Conservation (phyloP, 2,113 vertebrate genomes). For the Thunnus thynnus region DNA sequence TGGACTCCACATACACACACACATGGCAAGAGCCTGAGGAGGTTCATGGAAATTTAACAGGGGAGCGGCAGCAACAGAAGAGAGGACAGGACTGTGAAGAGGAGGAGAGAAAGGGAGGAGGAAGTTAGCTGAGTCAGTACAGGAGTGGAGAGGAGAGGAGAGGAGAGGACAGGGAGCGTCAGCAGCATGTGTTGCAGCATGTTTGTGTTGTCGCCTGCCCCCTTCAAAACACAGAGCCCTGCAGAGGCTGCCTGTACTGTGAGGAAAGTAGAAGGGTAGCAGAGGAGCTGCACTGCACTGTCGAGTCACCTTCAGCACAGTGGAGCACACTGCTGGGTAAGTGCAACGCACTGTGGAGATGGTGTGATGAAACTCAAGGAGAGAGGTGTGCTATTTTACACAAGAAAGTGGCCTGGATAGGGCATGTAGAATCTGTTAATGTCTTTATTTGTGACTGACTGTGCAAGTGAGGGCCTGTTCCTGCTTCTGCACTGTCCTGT, state of each 20-base stretch:
- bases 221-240: slow-evolving; percentile 66
- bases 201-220: slow-evolving; percentile 67
- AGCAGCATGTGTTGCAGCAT: slow-evolving; percentile 82
- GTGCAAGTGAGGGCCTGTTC: slow-evolving; percentile 3
- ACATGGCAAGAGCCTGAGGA: slow-evolving; percentile 56
- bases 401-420: not conserved
- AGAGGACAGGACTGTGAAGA: slow-evolving; percentile 50
- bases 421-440: not conserved
- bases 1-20: slow-evolving; percentile 29
- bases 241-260: slow-evolving; percentile 57
- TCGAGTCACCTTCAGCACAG: slow-evolving; percentile 71
- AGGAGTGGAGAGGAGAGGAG: slow-evolving; percentile 53
- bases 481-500: slow-evolving; percentile 9
- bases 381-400: not conserved
- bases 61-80: slow-evolving; percentile 55
- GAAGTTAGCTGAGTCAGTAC: slow-evolving; percentile 76
- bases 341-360: slow-evolving; percentile 37
- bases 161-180: slow-evolving; percentile 55
- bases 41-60: slow-evolving; percentile 78
- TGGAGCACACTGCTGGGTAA: slow-evolving; percentile 67
- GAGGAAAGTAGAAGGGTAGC: slow-evolving; percentile 38
- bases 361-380: slow-evolving; percentile 24
- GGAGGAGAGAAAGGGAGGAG: slow-evolving; percentile 56
- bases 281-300: slow-evolving; percentile 61
- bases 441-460: slow-evolving; percentile 8